Base-by-base conservation (phyloP, 2,888 invertebrate species). In the Nebria brevicollis region DNA sequence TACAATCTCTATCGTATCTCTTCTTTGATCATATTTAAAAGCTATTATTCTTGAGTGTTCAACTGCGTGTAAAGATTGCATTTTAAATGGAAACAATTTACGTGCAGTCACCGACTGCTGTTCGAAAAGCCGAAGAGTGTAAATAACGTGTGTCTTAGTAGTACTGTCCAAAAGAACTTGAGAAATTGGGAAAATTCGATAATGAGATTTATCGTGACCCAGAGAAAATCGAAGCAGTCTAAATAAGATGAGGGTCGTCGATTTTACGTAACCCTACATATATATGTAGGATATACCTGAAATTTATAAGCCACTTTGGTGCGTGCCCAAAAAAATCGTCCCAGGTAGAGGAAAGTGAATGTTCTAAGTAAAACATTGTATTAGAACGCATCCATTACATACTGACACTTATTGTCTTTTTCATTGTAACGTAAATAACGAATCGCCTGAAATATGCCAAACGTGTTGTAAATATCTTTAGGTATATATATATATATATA, bases 171-270 rank as follows among this genome's bases (percentile, higher is more conserved):
- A 26, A 73, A 66, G 73, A 73, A 42, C 66, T 73, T 72, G 78
- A 78, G 73, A 78, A 78, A 78, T 78, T 72, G 78, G 34, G 72
- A 66, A 78, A 78, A 73, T 73, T 78, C 78, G 78, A 78, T 78
- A 79, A 79, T 68, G 79, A 79, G 64, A 79, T 79, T 79, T 75
- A 79, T 79, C 66, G 66, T 43, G 41, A 74, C 43, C 26, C 15
- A 68, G 79, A 75, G 75, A 66, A 79, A 79, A 79, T 74, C 74
- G 75, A 79, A 79, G 75, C 54, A 68, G 79, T 72, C 74, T 79
- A 54, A 79, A 79, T 79, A 79, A 74, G 73, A 79, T 54, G 68
- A 70, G 70, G 70, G 70, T 70, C 25, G 70, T 34, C 78, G 78
- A 78, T 66, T 78, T 73, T 73, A 65, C 78, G 78, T 78, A 72